Percentiles rank a stretch among this genome's conserved stretches.
Evolutionary conservation across 2,797 vertebrate genomes (phyloP).

Genomic region (Lagodon rhomboides): DNA sequence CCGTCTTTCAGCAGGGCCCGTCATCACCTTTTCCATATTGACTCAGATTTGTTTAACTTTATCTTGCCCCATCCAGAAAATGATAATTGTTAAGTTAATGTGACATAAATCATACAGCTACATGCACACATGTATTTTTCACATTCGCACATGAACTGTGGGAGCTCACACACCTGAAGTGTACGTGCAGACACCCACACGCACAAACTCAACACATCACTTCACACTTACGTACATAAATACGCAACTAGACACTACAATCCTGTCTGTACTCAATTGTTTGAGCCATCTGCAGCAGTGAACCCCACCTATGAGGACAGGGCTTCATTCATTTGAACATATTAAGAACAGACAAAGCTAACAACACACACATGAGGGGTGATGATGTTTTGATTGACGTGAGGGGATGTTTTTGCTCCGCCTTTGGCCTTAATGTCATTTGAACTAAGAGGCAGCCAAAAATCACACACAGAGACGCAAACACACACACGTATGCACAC

Average conservation of each 20-base stretch:
- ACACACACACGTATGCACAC: conserved; percentile 3
- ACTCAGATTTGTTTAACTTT: background rate
- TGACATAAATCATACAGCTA: background rate
- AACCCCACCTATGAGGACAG: conserved; percentile 20
- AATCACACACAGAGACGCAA: conserved; percentile 8
- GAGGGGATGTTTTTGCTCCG: conserved; percentile 51
- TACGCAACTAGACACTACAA: background rate
- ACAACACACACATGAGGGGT: conserved; percentile 24
- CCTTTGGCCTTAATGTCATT: conserved; percentile 52
- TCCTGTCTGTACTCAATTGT: conserved; percentile 12
- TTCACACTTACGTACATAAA: background rate
- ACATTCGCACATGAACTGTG: background rate
- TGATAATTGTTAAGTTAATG: background rate
- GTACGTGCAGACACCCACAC: background rate
- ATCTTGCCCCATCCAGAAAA: background rate
- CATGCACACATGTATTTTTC: background rate
- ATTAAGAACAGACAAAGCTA: conserved; percentile 12
- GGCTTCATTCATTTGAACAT: conserved; percentile 21
- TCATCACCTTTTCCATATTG: conserved; percentile 6
- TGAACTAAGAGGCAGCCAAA: conserved; percentile 45
- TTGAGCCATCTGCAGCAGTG: conserved; percentile 28
- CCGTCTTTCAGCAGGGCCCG: conserved; percentile 8
- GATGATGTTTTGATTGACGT: conserved; percentile 56
- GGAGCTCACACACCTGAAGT: background rate
- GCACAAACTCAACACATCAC: conserved; percentile 8